A percentile compares a stretch with the other conserved stretches of the same genome.
Conservation (phyloP, 1,140 invertebrate genomes). For the Trachelipus rathkii region DNA sequence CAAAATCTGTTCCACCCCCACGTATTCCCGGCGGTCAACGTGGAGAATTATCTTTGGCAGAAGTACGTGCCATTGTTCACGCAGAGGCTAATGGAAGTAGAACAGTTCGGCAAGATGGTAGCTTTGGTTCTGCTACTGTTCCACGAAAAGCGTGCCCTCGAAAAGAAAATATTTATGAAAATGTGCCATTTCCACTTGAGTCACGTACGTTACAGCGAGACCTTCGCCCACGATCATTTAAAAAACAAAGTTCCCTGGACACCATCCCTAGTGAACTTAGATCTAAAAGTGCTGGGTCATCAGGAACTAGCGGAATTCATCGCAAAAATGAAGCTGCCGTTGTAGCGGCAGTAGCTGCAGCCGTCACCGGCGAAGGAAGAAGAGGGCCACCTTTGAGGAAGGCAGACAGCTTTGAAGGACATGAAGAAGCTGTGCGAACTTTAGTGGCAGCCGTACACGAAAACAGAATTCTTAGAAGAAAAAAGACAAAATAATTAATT, state of each 20-base stretch:
- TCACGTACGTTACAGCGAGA: conserved; percentile 31
- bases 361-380: conserved; percentile 49
- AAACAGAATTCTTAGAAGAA: conserved; percentile 55
- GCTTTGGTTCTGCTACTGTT: conserved; percentile 49
- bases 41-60: conserved; percentile 32
- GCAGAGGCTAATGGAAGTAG: conserved; percentile 30
- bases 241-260: conserved; percentile 40
- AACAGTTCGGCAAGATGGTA: conserved; percentile 46
- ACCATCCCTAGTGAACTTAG: conserved; percentile 36
- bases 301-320: conserved; percentile 44
- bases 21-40: conserved; percentile 29
- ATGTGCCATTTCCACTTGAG: conserved; percentile 42
- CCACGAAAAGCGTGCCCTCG: conserved; percentile 60
- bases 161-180: conserved; percentile 48
- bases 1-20: conserved; percentile 35
- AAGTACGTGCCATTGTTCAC: conserved; percentile 39
- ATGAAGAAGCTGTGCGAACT: conserved; percentile 67
- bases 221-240: conserved; percentile 44
- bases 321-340: conserved; percentile 3
- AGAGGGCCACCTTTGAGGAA: conserved; percentile 55
- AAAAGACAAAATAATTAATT: conserved; percentile 45
- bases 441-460: conserved; percentile 67
- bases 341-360: conserved; percentile 49
- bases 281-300: conserved; percentile 44
- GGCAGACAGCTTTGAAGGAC: conserved; percentile 65